These are phyloP conservation scores for Spizella passerina DNA, from an alignment of 2,797 vertebrate species.

Conservation along the genomic window DNA sequence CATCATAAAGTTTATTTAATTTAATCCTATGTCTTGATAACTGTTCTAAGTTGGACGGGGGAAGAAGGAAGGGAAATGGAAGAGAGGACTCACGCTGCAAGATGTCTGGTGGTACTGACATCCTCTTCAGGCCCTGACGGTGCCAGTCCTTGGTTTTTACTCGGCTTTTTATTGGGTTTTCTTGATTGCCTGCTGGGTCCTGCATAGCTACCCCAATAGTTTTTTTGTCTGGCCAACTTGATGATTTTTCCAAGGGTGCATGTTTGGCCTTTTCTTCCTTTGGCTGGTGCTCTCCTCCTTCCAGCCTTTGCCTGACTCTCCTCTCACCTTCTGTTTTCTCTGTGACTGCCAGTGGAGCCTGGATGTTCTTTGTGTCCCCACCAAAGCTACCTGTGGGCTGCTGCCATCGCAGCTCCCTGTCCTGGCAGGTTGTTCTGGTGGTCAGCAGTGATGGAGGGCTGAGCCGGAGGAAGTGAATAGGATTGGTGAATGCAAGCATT, in stretches of 20 bases:
- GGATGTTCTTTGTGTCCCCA: neutral
- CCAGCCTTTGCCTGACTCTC: neutral
- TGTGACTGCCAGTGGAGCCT: neutral
- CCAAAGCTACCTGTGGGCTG: neutral
- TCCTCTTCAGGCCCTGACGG: slow-evolving; percentile 73
- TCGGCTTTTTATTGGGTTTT: neutral
- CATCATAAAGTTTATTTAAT: neutral
- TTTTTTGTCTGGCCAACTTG: slow-evolving; percentile 73
- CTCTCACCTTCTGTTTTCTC: neutral
- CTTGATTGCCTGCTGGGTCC: slow-evolving; percentile 6
- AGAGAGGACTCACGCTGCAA: slow-evolving; percentile 51
- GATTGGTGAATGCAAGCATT: slow-evolving; percentile 70
- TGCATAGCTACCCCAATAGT: neutral
- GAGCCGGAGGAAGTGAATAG: slow-evolving; percentile 49
- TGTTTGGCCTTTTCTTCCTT: slow-evolving; percentile 23
- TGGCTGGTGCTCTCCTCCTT: neutral
- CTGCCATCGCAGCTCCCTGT: neutral
- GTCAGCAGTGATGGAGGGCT: slow-evolving; percentile 52
- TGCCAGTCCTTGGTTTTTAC: slow-evolving; percentile 74
- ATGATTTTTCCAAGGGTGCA: slow-evolving; percentile 73
- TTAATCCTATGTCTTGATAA: neutral
- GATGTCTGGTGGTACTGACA: slow-evolving; percentile 60
- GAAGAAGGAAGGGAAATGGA: neutral
- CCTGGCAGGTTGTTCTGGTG: neutral
- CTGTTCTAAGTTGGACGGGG: neutral